These are phyloP conservation scores for Dipodomys ordii DNA, from an alignment of 2,113 vertebrate species.

Conservation along the genomic window DNA sequence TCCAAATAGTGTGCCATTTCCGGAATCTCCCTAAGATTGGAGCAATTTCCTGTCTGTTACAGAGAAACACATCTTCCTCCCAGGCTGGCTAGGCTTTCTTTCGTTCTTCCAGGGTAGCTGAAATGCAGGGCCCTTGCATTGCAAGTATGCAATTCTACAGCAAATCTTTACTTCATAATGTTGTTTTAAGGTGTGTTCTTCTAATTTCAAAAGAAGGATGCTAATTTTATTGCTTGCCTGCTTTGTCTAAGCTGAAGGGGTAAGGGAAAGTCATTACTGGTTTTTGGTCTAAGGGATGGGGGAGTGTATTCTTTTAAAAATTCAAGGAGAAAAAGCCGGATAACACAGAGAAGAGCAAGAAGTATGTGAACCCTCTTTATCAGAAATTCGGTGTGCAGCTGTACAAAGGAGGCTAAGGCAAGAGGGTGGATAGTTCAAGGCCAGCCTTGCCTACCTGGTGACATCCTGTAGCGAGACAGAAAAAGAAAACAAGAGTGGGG, in stretches of 20 bases:
- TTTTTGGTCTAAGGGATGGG: too few relatives aligned
- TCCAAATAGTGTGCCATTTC: constrained; percentile 3
- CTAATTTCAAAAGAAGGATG: not conserved
- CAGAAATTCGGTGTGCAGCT: constrained; percentile 19
- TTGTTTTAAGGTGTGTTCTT: constrained; percentile 28
- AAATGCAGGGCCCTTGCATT: not conserved
- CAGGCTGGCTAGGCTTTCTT: not conserved
- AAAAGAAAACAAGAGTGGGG: too few relatives aligned
- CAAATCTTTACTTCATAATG: not conserved
- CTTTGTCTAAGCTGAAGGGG: too few relatives aligned
- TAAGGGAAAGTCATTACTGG: too few relatives aligned
- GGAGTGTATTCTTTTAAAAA: too few relatives aligned
- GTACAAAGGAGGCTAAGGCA: not conserved
- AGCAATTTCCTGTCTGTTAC: not conserved
- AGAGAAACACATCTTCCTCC: not conserved
- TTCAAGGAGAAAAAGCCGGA: not conserved
- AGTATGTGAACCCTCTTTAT: constrained; percentile 16
- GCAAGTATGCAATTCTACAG: not conserved
- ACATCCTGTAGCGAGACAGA: not conserved
- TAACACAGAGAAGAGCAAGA: not conserved
- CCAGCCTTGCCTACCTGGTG: not conserved
- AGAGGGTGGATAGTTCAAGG: not conserved
- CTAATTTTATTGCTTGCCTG: too few relatives aligned
- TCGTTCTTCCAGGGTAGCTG: not conserved
- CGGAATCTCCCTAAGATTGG: not conserved